phyloP scores from a whole-genome alignment of 2,797 vertebrate species.

The Paratrypauchen microcephalus region DNA sequence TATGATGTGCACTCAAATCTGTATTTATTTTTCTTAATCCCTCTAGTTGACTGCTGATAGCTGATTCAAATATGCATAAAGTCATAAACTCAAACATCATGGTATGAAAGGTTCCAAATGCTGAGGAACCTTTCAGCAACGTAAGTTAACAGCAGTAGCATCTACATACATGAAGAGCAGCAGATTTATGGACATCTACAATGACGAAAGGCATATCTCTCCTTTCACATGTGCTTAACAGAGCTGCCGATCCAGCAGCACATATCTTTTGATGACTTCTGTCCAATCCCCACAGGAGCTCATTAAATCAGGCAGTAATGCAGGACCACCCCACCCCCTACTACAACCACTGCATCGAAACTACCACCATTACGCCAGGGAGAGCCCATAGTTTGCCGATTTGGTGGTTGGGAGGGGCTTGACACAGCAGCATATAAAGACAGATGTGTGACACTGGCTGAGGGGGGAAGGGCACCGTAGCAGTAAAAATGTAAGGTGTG shows the following conservation, averaged over 20 bases:
- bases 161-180: neutral
- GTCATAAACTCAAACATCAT: neutral
- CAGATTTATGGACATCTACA: constrained; percentile 25
- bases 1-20: too few relatives aligned
- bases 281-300: constrained; percentile 74
- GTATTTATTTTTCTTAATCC: too few relatives aligned
- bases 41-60: neutral
- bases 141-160: too few relatives aligned
- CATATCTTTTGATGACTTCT: constrained; percentile 59
- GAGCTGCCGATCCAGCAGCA: constrained; percentile 42
- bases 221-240: constrained; percentile 56
- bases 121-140: too few relatives aligned
- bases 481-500: constrained; percentile 30
- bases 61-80: neutral
- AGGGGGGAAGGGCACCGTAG: constrained; percentile 31
- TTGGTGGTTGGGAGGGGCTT: constrained; percentile 22
- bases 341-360: constrained; percentile 35
- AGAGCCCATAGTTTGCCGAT: constrained; percentile 25
- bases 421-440: constrained; percentile 37
- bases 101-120: neutral
- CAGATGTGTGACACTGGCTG: constrained; percentile 39
- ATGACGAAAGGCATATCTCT: constrained; percentile 41
- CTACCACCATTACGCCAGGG: constrained; percentile 26
- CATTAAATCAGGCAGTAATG: constrained; percentile 74
- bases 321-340: constrained; percentile 60